Evolutionary conservation across 2,888 invertebrate species (phyloP).

Genomic region (Nymphalis polychloros): DNA sequence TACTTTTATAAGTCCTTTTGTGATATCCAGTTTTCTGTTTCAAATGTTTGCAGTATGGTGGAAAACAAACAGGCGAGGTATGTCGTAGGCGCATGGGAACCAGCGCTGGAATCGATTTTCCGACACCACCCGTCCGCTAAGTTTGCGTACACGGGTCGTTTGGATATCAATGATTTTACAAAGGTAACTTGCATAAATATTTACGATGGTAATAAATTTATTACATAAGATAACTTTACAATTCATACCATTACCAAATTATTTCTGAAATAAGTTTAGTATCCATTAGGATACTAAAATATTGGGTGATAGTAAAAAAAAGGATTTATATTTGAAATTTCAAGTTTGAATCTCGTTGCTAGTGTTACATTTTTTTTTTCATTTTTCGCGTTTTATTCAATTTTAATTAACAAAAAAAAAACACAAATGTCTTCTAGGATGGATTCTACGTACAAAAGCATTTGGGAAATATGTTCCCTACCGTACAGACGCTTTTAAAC

Average conservation of each 20-base stretch:
- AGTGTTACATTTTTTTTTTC: no score
- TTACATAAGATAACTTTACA: no score
- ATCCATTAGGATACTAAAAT: no score
- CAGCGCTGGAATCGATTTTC: slow-evolving; percentile 83
- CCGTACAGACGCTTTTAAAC: slow-evolving; percentile 48
- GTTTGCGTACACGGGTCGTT: slow-evolving; percentile 82
- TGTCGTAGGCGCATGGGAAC: slow-evolving; percentile 82
- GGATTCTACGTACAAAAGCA: slow-evolving; percentile 73
- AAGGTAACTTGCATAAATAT: slow-evolving; percentile 47
- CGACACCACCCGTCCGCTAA: slow-evolving; percentile 83
- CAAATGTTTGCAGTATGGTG: slow-evolving; percentile 67
- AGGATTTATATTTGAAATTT: no score
- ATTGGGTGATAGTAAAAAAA: no score
- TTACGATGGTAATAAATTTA: no score
- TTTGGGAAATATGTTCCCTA: slow-evolving; percentile 52
- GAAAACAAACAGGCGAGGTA: slow-evolving; percentile 70
- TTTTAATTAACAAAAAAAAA: no score
- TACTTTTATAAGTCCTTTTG: not conserved
- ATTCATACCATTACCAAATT: no score
- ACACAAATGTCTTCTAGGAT: slow-evolving; percentile 56
- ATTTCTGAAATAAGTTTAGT: no score
- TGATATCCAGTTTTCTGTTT: not conserved
- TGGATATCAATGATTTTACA: slow-evolving; percentile 83
- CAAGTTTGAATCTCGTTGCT: no score
- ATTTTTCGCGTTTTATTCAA: no score